phyloP scores from a whole-genome alignment of 2,888 invertebrate species.

The Pristionchus japonicus region DNA sequence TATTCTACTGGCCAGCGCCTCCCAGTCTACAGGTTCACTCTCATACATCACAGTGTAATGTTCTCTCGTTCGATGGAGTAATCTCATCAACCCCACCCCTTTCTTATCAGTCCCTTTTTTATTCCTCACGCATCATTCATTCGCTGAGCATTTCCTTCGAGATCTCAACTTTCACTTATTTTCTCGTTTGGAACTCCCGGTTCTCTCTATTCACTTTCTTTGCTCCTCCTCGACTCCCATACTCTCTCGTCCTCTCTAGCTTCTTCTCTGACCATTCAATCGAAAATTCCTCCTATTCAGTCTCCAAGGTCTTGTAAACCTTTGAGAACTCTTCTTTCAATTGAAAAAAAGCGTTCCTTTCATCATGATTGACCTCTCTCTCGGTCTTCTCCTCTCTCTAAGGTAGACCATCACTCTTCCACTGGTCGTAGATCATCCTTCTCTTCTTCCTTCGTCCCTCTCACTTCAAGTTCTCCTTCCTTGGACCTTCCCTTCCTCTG shows the following conservation, averaged over 20 bases:
- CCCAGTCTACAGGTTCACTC: not conserved
- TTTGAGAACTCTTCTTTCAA: not conserved
- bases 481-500: not conserved
- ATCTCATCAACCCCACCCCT: not conserved
- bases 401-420: not conserved
- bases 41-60: not conserved
- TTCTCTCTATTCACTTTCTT: not conserved
- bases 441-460: not conserved
- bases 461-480: not conserved
- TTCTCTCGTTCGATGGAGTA: not conserved
- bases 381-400: constrained; percentile 21
- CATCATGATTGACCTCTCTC: constrained; percentile 14
- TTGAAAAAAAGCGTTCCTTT: not conserved
- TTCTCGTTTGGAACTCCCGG: constrained; percentile 32
- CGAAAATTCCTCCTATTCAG: not conserved
- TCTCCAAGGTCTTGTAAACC: constrained; percentile 24
- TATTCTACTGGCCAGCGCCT: not conserved
- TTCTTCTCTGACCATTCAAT: not conserved
- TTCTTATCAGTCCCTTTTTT: not conserved
- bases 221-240: not conserved
- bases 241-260: not conserved
- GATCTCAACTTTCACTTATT: not conserved
- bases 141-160: not conserved
- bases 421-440: not conserved
- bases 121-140: not conserved